phyloP scores from a whole-genome alignment of 2,888 invertebrate genomes.

The Aricia artaxerxes region DNA sequence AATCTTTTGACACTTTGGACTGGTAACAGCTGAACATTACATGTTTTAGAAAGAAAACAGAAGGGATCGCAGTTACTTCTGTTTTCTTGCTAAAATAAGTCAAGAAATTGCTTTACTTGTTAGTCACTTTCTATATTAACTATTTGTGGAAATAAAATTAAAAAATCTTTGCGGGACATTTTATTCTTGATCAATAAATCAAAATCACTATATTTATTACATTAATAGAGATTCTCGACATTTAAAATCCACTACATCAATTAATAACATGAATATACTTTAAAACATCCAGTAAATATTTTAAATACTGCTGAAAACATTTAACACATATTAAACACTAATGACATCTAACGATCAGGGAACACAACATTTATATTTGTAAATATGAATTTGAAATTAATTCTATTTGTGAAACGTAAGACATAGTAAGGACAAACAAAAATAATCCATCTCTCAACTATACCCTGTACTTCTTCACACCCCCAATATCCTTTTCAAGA shows the following conservation, averaged over 20 bases:
- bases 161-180: slow-evolving; percentile 42
- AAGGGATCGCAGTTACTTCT: background rate
- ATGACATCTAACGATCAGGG: slow-evolving; percentile 56
- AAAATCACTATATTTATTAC: slow-evolving; percentile 58
- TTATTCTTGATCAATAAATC: slow-evolving; percentile 64
- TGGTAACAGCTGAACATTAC: background rate
- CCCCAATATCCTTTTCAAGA: slow-evolving; percentile 52
- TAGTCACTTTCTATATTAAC: background rate
- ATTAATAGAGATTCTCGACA: slow-evolving; percentile 56
- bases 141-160: background rate
- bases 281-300: slow-evolving; percentile 55
- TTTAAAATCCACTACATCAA: slow-evolving; percentile 64
- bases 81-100: too few species aligned
- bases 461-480: slow-evolving; percentile 75
- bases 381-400: slow-evolving; percentile 35
- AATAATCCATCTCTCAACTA: slow-evolving; percentile 52
- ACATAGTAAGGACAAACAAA: slow-evolving; percentile 49
- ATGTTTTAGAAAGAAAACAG: background rate
- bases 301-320: slow-evolving; percentile 70
- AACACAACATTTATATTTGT: slow-evolving; percentile 58
- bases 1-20: background rate
- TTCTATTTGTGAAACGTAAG: slow-evolving; percentile 41
- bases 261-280: slow-evolving; percentile 62
- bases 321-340: slow-evolving; percentile 66
- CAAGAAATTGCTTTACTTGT: background rate